Conservation (phyloP, 2,797 vertebrate genomes). For the Lepus townsendii region DNA sequence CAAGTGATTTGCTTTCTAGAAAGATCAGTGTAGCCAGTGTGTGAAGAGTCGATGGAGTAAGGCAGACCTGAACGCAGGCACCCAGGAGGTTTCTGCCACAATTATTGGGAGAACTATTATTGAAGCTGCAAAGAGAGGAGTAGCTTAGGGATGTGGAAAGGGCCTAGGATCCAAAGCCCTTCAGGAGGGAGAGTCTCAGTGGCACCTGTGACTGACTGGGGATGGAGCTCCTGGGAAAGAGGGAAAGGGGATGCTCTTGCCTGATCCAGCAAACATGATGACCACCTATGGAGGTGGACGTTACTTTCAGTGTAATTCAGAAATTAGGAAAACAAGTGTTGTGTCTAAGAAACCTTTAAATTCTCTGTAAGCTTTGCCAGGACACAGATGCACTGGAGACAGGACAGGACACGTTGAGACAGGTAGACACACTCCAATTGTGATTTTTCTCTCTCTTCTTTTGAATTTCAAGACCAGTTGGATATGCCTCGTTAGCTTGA, state of each 20-base stretch:
- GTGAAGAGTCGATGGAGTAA: background rate
- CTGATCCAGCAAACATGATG: background rate
- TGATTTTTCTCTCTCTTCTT: constrained; percentile 52
- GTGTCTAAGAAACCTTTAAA: background rate
- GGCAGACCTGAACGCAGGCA: background rate
- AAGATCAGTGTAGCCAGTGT: background rate
- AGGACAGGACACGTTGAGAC: background rate
- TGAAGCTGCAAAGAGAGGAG: background rate
- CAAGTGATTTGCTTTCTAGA: constrained; percentile 12
- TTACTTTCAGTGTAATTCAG: constrained; percentile 27
- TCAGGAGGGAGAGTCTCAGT: background rate
- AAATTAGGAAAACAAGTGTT: background rate
- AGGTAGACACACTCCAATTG: background rate
- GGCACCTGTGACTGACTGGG: background rate
- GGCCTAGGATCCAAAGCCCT: background rate
- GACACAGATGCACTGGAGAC: background rate
- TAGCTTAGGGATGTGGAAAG: background rate
- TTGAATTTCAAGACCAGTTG: constrained; percentile 56
- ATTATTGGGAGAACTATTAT: background rate
- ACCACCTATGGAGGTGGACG: background rate
- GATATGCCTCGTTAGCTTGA: constrained; percentile 38
- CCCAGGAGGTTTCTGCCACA: background rate
- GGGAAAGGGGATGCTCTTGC: background rate
- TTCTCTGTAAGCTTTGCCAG: background rate
- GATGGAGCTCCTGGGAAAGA: background rate